Conservation (phyloP, 2,797 vertebrate species). For the Pseudopleuronectes americanus region DNA sequence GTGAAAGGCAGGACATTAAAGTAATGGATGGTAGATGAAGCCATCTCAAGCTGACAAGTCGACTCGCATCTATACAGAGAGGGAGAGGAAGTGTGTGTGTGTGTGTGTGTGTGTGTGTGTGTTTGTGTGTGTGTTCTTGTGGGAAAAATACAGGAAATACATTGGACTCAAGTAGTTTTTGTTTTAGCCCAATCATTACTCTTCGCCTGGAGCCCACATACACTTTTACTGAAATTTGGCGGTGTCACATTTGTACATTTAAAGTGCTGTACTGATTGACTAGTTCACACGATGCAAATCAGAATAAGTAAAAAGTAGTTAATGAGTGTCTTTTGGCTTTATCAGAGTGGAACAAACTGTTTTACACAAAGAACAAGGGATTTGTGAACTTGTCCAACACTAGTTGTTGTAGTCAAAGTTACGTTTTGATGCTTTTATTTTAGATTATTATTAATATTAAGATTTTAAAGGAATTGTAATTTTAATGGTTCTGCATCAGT, state of each 20-base stretch:
- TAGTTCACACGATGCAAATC: slow-evolving; percentile 77
- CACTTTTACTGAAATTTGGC: slow-evolving; percentile 71
- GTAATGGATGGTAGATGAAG: slow-evolving; percentile 91
- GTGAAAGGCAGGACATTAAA: slow-evolving; percentile 89
- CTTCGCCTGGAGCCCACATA: slow-evolving; percentile 77
- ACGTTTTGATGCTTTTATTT: background rate
- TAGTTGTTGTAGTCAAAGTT: background rate
- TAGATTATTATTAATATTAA: too few species aligned
- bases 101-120: slow-evolving; percentile 26
- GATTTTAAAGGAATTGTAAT: too few species aligned
- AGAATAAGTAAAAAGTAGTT: slow-evolving; percentile 70
- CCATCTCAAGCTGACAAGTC: slow-evolving; percentile 84
- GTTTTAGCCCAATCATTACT: slow-evolving; percentile 89
- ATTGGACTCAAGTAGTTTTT: slow-evolving; percentile 72
- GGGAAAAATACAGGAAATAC: slow-evolving; percentile 17
- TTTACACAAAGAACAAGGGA: slow-evolving; percentile 50
- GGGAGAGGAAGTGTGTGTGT: slow-evolving; percentile 22
- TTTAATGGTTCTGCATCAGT: too few species aligned
- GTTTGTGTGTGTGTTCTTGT: slow-evolving; percentile 17
- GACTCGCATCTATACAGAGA: slow-evolving; percentile 77
- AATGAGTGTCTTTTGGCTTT: slow-evolving; percentile 75
- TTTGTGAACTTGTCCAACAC: slow-evolving; percentile 47
- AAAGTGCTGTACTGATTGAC: slow-evolving; percentile 80
- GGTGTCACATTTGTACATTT: slow-evolving; percentile 74
- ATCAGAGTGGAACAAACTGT: slow-evolving; percentile 68